Conservation (phyloP, 2,888 invertebrate species). For the Chloroclysta siterata region DNA sequence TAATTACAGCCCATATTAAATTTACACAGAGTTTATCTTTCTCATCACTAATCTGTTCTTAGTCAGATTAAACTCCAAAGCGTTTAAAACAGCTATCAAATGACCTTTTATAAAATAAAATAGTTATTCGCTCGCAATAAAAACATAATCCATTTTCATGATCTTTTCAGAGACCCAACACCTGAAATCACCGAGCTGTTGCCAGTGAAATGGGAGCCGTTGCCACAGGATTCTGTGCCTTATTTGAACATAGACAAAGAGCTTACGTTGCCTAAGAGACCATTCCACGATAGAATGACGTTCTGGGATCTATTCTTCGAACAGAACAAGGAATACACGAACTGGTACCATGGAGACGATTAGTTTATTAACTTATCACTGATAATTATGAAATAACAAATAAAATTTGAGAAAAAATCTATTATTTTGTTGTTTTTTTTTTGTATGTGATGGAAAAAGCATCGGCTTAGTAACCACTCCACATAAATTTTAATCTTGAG, state of each 20-base stretch:
- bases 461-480: too few relatives aligned
- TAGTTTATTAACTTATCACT: background rate
- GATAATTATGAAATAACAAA: background rate
- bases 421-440: too few relatives aligned
- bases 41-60: too few relatives aligned
- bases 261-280: background rate
- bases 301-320: conserved; percentile 38
- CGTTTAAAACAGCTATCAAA: too few relatives aligned
- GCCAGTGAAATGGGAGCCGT: conserved; percentile 17
- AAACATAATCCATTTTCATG: conserved; percentile 26
- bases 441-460: too few relatives aligned
- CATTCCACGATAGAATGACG: conserved; percentile 18
- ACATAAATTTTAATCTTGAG: too few relatives aligned
- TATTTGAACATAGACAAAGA: conserved; percentile 12
- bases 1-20: too few relatives aligned
- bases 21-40: too few relatives aligned
- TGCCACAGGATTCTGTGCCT: conserved; percentile 11
- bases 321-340: background rate
- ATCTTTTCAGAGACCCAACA: conserved; percentile 16
- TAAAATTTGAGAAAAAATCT: background rate
- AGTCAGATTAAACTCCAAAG: too few relatives aligned
- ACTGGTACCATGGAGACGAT: conserved; percentile 1
- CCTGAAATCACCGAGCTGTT: conserved; percentile 12
- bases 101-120: background rate
- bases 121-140: conserved; percentile 14